phyloP scores from a whole-genome alignment of 2,113 vertebrate genomes.

The Macrotis lagotis region DNA sequence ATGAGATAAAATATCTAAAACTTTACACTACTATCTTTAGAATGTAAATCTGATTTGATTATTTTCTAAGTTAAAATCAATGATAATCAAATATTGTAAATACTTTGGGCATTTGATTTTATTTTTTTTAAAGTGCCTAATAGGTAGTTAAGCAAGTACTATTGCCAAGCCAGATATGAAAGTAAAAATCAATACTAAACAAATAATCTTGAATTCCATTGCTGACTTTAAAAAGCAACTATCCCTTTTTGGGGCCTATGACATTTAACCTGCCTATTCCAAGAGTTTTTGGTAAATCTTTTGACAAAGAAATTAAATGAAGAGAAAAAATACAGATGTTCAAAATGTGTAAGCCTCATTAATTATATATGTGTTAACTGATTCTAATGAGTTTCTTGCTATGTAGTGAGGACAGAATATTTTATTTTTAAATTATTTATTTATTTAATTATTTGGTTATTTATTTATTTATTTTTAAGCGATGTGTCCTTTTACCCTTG shows the following conservation, averaged over 20 bases:
- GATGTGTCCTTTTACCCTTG: conserved; percentile 43
- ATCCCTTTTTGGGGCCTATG: conserved; percentile 10
- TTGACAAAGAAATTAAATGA: conserved; percentile 74
- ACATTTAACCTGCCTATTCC: conserved; percentile 49
- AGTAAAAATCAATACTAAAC: conserved; percentile 16
- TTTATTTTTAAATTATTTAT: no score
- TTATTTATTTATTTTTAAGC: conserved; percentile 69
- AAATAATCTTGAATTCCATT: conserved; percentile 40
- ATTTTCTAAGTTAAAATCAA: background rate
- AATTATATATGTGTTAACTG: conserved; percentile 63
- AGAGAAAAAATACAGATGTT: conserved; percentile 78
- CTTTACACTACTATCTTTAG: background rate
- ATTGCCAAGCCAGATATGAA: background rate
- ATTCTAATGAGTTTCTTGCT: conserved; percentile 53
- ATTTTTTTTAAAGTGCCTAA: background rate
- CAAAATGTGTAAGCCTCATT: conserved; percentile 72
- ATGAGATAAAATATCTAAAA: background rate
- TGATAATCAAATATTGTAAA: background rate
- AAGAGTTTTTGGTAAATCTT: conserved; percentile 29
- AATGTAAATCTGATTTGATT: background rate
- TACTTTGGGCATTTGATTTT: background rate
- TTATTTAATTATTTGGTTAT: no score
- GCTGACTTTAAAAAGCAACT: conserved; percentile 40
- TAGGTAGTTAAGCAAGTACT: background rate
- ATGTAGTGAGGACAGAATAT: conserved; percentile 59